Base-by-base conservation (phyloP, 2,888 invertebrate species). In the Rhagophthalmus giganteus region DNA sequence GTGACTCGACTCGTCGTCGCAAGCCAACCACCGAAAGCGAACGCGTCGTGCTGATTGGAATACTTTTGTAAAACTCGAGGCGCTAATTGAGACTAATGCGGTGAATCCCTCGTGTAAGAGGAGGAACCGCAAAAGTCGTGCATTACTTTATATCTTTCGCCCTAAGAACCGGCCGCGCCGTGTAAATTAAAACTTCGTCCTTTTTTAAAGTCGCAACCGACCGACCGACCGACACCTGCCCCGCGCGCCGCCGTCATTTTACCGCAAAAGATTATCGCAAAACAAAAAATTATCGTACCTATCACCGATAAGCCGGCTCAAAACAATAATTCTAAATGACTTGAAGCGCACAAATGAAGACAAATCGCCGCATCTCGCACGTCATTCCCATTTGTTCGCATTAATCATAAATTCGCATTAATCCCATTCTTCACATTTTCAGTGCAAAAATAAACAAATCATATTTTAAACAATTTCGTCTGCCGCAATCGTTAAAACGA, bases 1-100 rank as follows among this genome's bases (percentile, higher is more conserved):
- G n/a, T n/a, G n/a, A n/a, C n/a, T n/a, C n/a, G n/a, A n/a, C n/a
- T n/a, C n/a, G n/a, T n/a, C n/a, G n/a, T n/a, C n/a, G n/a, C n/a
- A n/a, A n/a, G n/a, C n/a, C n/a, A n/a, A n/a, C n/a, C n/a, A 55
- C 53, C 24, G 39, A 28, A 45, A 50, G 39, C 30, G 42, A 42
- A 34, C 31, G 45, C 45, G 40, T 38, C 20, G 39, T 32, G 52
- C 44, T 55, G 57, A 60, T 60, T 57, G 60, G 41, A 60, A 57
- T 55, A 55, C 48, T 56, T 58, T 39, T 26, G 28, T 34, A 54
- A n/a, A 50, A 47, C 50, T 41, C 32, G 28, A 12, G 16, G 26
- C 30, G 34, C 41, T 59, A 57, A 59, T 55, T 57, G 45, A 47
- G 56, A 57, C 54, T 46, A 54, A 52, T 46, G 52, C 40, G 11